Evolutionary conservation across 2,888 invertebrate genomes (phyloP), one percentile per base, ranked within the genome.

Genomic region (Cryptus viduatorius): DNA sequence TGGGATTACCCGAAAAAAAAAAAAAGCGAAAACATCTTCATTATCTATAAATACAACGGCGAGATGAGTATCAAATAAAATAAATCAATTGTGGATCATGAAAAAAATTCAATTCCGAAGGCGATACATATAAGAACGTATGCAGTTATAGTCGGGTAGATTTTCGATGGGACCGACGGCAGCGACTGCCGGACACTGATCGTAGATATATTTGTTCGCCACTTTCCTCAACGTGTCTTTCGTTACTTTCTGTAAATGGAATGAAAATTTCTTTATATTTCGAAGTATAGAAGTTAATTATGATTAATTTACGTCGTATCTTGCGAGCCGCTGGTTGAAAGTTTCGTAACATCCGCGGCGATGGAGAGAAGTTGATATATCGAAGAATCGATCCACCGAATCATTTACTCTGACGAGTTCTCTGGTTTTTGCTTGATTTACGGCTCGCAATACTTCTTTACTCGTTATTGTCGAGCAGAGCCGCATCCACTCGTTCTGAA

Each of bases 91-190:
- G 61, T 31, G 31, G 10, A 61, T 12, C 50, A 65, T 19, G 19
- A 24, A 29, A 44, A 42, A 8, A 42, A n/a, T 76, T 87, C 65
- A 88, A 53, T 84, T 59, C 46, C 85, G 85, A 14, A 88, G 31
- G 46, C 61, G 83, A 78, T 90, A 94, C 86, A 92, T 93, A 14
- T 92, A 92, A 53, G 93, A 87, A 72, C 94, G 90, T 31, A 94
- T 91, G 50, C 94, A 91, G 37, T 71, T 89, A 86, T 95, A 95
- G 5, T 94, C 94, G 0, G 94, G 93, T 16, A 95, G 72, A 42
- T 90, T 89, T 86, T 95, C 95, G 0, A 94, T 90, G 0, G 94
- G 94, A 0, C 95, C 95, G 0, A 94, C 87, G 0, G 93, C 94
- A 5, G 93, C 93, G 5, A 95, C 91, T 1, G 89, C 94, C 0